A percentile compares a stretch with the other conserved stretches of the same genome.
Conservation (phyloP, 2,113 vertebrate genomes). For the Psophia crepitans region DNA sequence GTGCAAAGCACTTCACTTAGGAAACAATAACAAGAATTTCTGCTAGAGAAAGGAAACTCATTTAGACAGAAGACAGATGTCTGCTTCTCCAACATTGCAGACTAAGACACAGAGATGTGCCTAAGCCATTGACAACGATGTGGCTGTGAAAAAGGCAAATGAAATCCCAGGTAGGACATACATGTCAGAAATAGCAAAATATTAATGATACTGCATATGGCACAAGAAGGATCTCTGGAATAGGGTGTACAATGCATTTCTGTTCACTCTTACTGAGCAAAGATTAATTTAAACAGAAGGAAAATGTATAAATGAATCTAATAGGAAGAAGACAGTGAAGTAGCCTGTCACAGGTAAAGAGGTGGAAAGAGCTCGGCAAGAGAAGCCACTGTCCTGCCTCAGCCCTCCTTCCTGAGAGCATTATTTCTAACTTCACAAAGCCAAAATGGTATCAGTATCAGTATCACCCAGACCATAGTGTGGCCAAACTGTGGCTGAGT, state of each 20-base stretch:
- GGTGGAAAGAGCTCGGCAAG: neutral
- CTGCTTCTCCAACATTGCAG: neutral
- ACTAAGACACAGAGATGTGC: neutral
- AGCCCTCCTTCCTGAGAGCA: neutral
- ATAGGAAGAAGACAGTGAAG: neutral
- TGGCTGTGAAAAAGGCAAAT: neutral
- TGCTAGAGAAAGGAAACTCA: neutral
- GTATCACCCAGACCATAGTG: neutral
- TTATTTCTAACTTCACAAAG: neutral
- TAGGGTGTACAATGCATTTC: neutral
- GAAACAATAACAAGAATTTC: constrained; percentile 26
- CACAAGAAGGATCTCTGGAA: neutral
- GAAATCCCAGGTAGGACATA: neutral
- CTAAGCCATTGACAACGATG: neutral
- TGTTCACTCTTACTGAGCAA: neutral
- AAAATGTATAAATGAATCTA: neutral
- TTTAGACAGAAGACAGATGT: neutral
- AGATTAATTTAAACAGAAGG: neutral
- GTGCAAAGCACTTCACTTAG: constrained; percentile 6
- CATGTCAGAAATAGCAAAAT: neutral
- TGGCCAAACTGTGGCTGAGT: neutral
- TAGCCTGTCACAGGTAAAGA: neutral
- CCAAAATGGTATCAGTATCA: neutral
- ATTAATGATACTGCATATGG: neutral
- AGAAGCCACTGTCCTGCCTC: neutral